Evolutionary conservation across 1,140 invertebrate species (phyloP), one percentile per base, ranked within the genome.

Genomic region (Musca domestica): DNA sequence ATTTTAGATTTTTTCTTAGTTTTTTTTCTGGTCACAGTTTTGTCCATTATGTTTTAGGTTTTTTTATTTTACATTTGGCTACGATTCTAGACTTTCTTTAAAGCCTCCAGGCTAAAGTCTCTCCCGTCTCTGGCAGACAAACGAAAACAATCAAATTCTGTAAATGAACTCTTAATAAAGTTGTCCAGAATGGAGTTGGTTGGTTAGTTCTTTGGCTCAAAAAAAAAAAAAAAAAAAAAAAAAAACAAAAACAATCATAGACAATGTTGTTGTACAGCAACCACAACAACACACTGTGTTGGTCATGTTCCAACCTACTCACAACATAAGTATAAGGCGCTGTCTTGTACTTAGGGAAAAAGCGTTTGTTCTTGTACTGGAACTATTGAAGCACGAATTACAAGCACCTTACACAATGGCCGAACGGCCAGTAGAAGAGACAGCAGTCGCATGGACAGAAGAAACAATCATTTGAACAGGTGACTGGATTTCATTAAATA

Each of bases 101-200:
- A 61, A 61, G 56, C 56, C 56, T 61, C 17, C 17, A 61, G 56
- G 56, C 56, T 61, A 61, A 41, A 61, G 56, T 61, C 34, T 41
- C 5, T 41, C 27, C 27, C 27, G 10, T 2, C 34, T 61, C 27
- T 61, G 19, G 6, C 25, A 58, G 19, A 61, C n/a, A 61, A 61
- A 61, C 17, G 15, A 56, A 41, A 41, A 54, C 25, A 61, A 34
- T 6, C 27, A 34, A 58, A 61, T 17, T 34, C 9, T 61, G 17
- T 30, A 61, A 61, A 61, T 34, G 34, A 9, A 34, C 15, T 34
- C n/a, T 34, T 61, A 61, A 61, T 61, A 41, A 61, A 61, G 56
- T 61, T 61, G 56, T 61, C 30, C 20, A 34, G 56, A 19, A 51
- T 51, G 9, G 48, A 19, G 48, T 51, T 20, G 48, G 17, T 20